These are phyloP conservation scores for Bufo gargarizans DNA, from an alignment of 2,113 vertebrate species.

Conservation along the genomic window DNA sequence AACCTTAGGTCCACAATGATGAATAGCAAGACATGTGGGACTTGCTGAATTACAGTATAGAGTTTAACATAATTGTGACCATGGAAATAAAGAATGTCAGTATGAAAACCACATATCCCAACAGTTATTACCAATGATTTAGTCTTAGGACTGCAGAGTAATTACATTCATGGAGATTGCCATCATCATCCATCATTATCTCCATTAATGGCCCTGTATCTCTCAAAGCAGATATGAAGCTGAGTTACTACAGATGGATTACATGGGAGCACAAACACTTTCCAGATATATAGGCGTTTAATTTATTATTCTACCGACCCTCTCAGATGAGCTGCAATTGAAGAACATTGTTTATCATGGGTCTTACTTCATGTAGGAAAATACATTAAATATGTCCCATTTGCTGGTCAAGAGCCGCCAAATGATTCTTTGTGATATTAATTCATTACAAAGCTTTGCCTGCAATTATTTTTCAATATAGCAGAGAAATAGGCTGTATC, in stretches of 20 bases:
- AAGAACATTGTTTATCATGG: constrained; percentile 13
- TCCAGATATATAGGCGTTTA: not conserved
- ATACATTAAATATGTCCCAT: constrained; percentile 5
- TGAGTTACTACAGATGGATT: constrained; percentile 4
- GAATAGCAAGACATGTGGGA: not conserved
- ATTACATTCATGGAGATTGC: constrained; percentile 11
- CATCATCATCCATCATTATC: constrained; percentile 18
- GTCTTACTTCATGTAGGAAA: not conserved
- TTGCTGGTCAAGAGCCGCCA: not conserved
- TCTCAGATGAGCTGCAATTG: not conserved
- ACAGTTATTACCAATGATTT: constrained; percentile 24
- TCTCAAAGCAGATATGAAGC: not conserved
- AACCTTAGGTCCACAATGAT: not conserved
- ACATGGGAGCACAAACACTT: not conserved
- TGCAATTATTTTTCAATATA: not conserved
- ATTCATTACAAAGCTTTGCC: not conserved
- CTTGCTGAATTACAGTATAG: not conserved
- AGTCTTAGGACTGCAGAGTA: constrained; percentile 2
- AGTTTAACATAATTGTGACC: constrained; percentile 6
- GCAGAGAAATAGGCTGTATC: not conserved
- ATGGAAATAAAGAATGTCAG: constrained; percentile 18
- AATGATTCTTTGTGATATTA: not conserved
- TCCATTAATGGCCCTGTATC: not conserved
- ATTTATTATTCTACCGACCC: not conserved
- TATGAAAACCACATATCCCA: not conserved